phyloP scores from a whole-genome alignment of 2,888 invertebrate genomes.

The Tachina lurida region DNA sequence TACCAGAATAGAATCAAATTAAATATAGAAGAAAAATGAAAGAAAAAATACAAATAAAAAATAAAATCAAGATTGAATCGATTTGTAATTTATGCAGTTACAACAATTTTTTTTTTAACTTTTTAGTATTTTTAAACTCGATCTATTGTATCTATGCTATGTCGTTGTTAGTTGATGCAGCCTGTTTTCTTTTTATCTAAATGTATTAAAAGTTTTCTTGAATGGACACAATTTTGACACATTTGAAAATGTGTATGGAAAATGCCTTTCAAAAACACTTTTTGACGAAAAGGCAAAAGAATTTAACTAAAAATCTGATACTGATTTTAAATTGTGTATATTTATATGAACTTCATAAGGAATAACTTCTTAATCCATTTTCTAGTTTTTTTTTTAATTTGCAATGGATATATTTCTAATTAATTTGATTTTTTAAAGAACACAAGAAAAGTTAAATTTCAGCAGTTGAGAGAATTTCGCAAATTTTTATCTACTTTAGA shows the following conservation, averaged over 20 bases:
- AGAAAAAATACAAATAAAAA: constrained; percentile 12
- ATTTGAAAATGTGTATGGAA: not conserved
- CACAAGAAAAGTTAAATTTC: too few species aligned
- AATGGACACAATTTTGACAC: constrained; percentile 16
- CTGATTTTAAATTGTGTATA: constrained; percentile 14
- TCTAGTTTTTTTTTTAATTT: too few species aligned
- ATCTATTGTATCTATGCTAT: not conserved
- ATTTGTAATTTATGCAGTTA: constrained; percentile 50
- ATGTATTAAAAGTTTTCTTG: constrained; percentile 11
- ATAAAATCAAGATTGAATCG: constrained; percentile 46
- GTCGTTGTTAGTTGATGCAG: not conserved
- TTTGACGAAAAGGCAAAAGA: not conserved
- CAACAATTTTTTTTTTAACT: constrained; percentile 26
- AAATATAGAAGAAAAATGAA: constrained; percentile 1
- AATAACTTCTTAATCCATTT: too few species aligned
- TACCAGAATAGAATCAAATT: constrained; percentile 28
- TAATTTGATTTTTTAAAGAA: too few species aligned
- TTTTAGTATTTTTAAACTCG: constrained; percentile 39
- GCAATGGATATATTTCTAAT: too few species aligned
- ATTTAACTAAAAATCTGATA: not conserved
- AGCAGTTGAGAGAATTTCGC: too few species aligned
- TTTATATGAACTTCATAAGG: not conserved
- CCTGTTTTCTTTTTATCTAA: not conserved
- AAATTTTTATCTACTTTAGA: too few species aligned
- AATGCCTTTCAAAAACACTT: constrained; percentile 19